Evolutionary conservation across 2,797 vertebrate genomes (phyloP), one percentile per base, ranked within the genome.

Genomic region (Gobio occitaniae): DNA sequence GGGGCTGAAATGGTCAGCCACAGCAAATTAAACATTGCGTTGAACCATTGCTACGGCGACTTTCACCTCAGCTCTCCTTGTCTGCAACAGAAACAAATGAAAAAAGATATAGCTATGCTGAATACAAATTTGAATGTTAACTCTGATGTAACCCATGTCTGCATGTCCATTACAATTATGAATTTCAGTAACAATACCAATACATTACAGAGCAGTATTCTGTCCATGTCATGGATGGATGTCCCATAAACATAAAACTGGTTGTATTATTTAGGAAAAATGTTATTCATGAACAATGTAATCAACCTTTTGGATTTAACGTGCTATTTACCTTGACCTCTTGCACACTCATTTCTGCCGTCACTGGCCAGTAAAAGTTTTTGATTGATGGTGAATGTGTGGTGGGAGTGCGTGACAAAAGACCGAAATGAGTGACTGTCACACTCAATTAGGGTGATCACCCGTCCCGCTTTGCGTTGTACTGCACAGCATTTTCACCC

Each of bases 21-120:
- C 48, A 1, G 80, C 80, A 25, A 88, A 52, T 29, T 72, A 59
- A 3, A 87, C 52, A 86, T 86, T 86, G 8, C 84, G 76, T 2
- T 78, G 36, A 1, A 87, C 83, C 56, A 84, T 41, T 59, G 70
- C 47, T 7, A 38, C 36, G 0, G 83, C 71, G 8, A 88, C 66
- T 11, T 86, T 88, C 3, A 87, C 80, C 70, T 87, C 80, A 19
- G 71, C 87, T 38, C 80, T 86, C 70, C 85, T 25, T 25, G 25
- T 25, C 25, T 25, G 25, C 25, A 25, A 25, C 2, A 86, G 44
- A 89, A 86, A 52, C 21, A 19, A 38, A 36, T 66, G 38, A 81
- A 13, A 25, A 63, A 5, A 66, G 5, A 65, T 65, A 65, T 65
- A 65, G 29, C 29, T 65, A 65, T 25, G 50, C 47, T 50, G 72